These are phyloP conservation scores for Mormyrus lacerda DNA, from an alignment of 2,113 vertebrate species.

Conservation along the genomic window DNA sequence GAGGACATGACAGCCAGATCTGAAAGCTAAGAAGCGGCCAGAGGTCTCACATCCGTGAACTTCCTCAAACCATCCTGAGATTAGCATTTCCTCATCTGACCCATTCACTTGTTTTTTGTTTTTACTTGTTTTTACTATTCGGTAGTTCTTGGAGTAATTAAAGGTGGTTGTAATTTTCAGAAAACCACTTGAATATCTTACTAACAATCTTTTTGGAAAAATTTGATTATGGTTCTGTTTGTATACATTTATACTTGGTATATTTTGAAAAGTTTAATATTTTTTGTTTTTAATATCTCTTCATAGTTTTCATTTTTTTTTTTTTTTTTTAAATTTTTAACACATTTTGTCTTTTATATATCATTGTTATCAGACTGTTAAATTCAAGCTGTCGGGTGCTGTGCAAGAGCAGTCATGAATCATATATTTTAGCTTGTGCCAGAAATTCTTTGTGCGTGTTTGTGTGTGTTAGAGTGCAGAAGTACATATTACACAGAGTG, in stretches of 20 bases:
- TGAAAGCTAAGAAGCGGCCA: slow-evolving; percentile 48
- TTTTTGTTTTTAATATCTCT: slow-evolving; percentile 36
- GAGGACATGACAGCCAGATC: slow-evolving; percentile 34
- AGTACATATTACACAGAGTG: neutral
- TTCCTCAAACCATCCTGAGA: neutral
- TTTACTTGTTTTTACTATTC: neutral
- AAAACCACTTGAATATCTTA: neutral
- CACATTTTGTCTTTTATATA: neutral
- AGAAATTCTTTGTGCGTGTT: neutral
- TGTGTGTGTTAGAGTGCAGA: neutral
- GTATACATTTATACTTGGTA: slow-evolving; percentile 18
- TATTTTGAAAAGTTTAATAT: slow-evolving; percentile 42
- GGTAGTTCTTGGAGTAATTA: neutral
- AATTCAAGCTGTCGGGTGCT: neutral
- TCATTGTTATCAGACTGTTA: neutral
- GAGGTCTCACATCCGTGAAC: slow-evolving; percentile 18
- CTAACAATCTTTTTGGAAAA: slow-evolving; percentile 1
- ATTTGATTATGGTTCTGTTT: slow-evolving; percentile 21
- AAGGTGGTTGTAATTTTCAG: neutral
- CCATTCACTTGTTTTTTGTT: too few species aligned
- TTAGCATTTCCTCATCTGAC: neutral
- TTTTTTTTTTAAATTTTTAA: slow-evolving; percentile 14
- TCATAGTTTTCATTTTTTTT: slow-evolving; percentile 35
- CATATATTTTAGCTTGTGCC: neutral
- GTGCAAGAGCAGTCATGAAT: neutral